Evolutionary conservation across 2,888 invertebrate species (phyloP), one percentile per base, ranked within the genome.

Genomic region (Philereme transversata): DNA sequence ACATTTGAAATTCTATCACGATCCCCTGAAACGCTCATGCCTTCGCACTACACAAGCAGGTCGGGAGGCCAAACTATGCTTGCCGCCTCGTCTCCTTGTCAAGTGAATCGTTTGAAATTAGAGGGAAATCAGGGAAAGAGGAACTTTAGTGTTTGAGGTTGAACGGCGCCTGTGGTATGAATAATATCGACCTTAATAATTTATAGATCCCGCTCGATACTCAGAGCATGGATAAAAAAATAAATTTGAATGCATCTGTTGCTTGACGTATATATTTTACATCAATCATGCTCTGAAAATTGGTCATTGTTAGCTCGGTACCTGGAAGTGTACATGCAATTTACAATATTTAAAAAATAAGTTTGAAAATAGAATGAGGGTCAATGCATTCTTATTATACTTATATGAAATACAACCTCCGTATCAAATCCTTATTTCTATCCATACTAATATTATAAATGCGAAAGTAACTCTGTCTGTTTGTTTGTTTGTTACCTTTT

Each of bases 61-160:
- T 53, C 10, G 61, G 57, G 43, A 65, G 69, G 57, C 68, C 71
- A 58, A 51, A 51, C 11, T 67, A 68, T 41, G 44, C 57, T 73
- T 69, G 81, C 63, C 63, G 65, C 63, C 60, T 70, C 63, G 60
- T 57, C 64, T 71, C 69, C 75, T 70, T 76, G 78, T 74, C 75
- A 77, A 75, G 74, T 67, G 69, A 74, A 78, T 77, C 70, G 69
- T 64, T 76, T 67, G 73, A 77, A 78, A 81, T 81, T 79, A 75
- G 70, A 76, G 73, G 73, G 72, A 77, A 82, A 77, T 73, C 65
- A 63, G 10, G 60, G 47, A 52, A 71, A 49, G 64, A 63, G 72
- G 72, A 75, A 73, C 65, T 76, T 69, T 64, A 67, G 70, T 73
- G 70, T 74, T 76, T 74, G 73, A 69, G 64, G 71, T 70, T 60